Base-by-base conservation (phyloP, 2,113 vertebrate species). In the Eolophus roseicapilla region DNA sequence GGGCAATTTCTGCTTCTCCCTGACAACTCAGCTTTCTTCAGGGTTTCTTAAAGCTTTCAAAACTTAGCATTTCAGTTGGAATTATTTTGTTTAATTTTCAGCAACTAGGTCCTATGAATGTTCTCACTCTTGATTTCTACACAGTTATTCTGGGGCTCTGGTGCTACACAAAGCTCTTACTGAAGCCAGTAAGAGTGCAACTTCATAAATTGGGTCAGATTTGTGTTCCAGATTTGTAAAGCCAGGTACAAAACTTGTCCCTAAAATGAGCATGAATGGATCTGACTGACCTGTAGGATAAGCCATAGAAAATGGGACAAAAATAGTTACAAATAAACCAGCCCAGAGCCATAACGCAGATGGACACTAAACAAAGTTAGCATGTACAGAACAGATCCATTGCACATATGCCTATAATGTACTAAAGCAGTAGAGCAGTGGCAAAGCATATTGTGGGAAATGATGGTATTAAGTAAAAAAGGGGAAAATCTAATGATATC, bases 361-460 rank as follows among this genome's bases (percentile, higher is more conserved):
- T 3, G 35, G 55, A 50, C 16, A 47, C 52, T 39, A 17, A 84
- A 31, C 21, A 50, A 74, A 67, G 35, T 4, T 11, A 46, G 6
- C 65, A 46, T 3, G 14, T 33, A 68, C 35, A 71, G n/a, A 59
- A 6, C 62, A 85, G 70, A 64, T 17, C 31, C 62, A 69, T 4
- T 2, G 8, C 44, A 37, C 20, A 6, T 8, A 12, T 7, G 16
- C n/a, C 81, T 79, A 29, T 0, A 1, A 52, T 6, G 16, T 17
- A 64, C 29, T 21, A 89, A 17, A 78, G 35, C 78, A 83, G 31
- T 1, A 55, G 6, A 78, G 78, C 55, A 43, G 13, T 6, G 39
- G 41, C 63, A 95, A 85, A 85, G 44, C 43, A 17, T 43, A 6
- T 3, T 39, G 62, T 57, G 49, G 47, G 35, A 88, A 69, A 76